These are phyloP conservation scores for Oncopodura yosiiana DNA, from an alignment of 1,140 invertebrate genomes.

Conservation along the genomic window DNA sequence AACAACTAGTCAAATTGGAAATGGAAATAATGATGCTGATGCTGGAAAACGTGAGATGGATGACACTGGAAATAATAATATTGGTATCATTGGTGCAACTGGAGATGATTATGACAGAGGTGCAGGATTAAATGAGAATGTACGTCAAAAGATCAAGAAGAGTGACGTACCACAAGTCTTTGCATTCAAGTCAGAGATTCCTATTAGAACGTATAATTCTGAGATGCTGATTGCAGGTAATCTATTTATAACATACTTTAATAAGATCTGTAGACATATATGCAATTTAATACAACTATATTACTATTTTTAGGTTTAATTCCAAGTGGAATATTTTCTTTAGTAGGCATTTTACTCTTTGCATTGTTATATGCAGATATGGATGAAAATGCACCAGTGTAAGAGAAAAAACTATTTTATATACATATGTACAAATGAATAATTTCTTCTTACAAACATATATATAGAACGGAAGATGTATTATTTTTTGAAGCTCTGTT, in stretches of 20 bases:
- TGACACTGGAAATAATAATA: background rate
- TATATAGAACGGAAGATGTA: slow-evolving; percentile 26
- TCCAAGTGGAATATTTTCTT: slow-evolving; percentile 24
- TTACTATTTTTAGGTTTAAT: slow-evolving; percentile 6
- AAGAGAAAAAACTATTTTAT: no score
- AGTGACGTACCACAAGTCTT: slow-evolving; percentile 20
- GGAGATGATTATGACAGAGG: background rate
- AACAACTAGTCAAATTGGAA: slow-evolving; percentile 34
- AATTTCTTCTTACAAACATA: background rate
- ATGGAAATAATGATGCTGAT: background rate
- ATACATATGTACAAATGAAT: no score
- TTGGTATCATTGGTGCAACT: no score
- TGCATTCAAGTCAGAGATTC: slow-evolving; percentile 19
- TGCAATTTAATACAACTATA: background rate
- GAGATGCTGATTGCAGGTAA: slow-evolving; percentile 18
- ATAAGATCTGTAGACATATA: background rate
- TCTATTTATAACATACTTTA: background rate
- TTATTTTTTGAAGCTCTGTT: slow-evolving; percentile 34
- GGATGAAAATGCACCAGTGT: slow-evolving; percentile 28
- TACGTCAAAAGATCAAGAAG: background rate
- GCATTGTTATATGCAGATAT: slow-evolving; percentile 28
- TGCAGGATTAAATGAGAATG: background rate
- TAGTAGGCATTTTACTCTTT: slow-evolving; percentile 30
- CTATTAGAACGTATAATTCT: slow-evolving; percentile 28
- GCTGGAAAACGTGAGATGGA: background rate